Conservation (phyloP, 2,797 vertebrate genomes). For the Pangasius krempfi region DNA sequence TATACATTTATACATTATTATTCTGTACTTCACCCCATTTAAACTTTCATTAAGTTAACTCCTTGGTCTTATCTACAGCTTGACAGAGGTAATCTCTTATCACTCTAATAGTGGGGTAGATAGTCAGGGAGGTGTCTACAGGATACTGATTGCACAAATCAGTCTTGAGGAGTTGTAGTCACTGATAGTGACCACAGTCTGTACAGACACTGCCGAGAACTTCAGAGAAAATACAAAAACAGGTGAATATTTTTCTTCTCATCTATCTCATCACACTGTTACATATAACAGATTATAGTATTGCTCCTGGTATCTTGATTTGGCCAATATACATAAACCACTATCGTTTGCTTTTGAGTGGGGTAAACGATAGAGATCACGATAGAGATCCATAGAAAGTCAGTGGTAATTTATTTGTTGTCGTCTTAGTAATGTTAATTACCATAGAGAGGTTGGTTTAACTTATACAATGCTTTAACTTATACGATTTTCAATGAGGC, state of each 20-base stretch:
- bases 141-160: conserved; percentile 28
- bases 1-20: no score
- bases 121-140: conserved; percentile 36
- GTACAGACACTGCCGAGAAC: conserved; percentile 9
- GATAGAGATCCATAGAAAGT: not conserved
- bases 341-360: not conserved
- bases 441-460: not conserved
- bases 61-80: conserved; percentile 33
- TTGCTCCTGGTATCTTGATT: not conserved
- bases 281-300: not conserved
- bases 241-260: conserved; percentile 5
- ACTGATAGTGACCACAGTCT: conserved; percentile 8
- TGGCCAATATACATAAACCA: not conserved
- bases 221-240: not conserved
- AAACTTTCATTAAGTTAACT: not conserved
- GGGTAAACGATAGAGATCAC: not conserved
- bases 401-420: not conserved
- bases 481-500: not conserved
- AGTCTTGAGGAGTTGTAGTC: not conserved
- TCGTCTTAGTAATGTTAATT: not conserved
- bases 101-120: conserved; percentile 53
- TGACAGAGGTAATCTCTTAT: conserved; percentile 41
- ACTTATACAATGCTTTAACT: not conserved
- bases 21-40: not conserved
- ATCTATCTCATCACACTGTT: not conserved